phyloP scores from a whole-genome alignment of 1,140 invertebrate genomes.

The Dolichoris vasculosae region DNA sequence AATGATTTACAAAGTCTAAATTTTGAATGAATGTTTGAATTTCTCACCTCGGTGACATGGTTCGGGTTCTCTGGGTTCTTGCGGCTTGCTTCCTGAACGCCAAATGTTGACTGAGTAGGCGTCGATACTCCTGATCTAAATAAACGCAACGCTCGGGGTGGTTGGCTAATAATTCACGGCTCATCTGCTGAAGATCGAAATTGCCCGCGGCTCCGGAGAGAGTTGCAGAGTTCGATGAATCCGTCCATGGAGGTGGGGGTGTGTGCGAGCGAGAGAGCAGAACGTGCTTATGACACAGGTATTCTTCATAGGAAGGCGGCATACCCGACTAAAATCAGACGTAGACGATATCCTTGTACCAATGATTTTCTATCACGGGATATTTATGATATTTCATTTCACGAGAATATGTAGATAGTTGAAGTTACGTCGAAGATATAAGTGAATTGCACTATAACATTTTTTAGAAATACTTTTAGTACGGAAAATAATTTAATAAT shows the following conservation, averaged over 20 bases:
- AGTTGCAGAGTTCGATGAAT: slow-evolving; percentile 53
- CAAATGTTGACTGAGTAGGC: slow-evolving; percentile 55
- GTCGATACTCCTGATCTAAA: slow-evolving; percentile 60
- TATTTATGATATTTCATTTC: too few relatives aligned
- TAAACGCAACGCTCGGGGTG: slow-evolving; percentile 68
- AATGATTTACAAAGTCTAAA: too few relatives aligned
- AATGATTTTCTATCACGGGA: too few relatives aligned
- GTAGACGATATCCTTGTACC: too few relatives aligned
- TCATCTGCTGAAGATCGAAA: slow-evolving; percentile 57
- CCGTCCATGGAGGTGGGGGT: slow-evolving; percentile 71
- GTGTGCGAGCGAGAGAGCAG: slow-evolving; percentile 70
- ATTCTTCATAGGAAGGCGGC: slow-evolving; percentile 72
- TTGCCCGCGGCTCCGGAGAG: slow-evolving; percentile 37
- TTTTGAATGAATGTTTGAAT: too few relatives aligned
- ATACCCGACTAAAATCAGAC: slow-evolving; percentile 63
- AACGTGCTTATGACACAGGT: slow-evolving; percentile 67
- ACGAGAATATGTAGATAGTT: too few relatives aligned
- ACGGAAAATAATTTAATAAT: too few relatives aligned
- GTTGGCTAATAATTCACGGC: slow-evolving; percentile 63
- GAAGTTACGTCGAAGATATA: too few relatives aligned
- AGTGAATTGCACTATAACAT: too few relatives aligned
- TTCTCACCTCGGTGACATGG: slow-evolving; percentile 68
- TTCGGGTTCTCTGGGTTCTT: slow-evolving; percentile 61
- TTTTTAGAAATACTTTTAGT: too few relatives aligned
- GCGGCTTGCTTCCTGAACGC: slow-evolving; percentile 64